A percentile compares a stretch with the other conserved stretches of the same genome.
These are phyloP conservation scores for Imbricaverruca yamaguchii DNA, from an alignment of 2,888 invertebrate species.

Conservation along the genomic window DNA sequence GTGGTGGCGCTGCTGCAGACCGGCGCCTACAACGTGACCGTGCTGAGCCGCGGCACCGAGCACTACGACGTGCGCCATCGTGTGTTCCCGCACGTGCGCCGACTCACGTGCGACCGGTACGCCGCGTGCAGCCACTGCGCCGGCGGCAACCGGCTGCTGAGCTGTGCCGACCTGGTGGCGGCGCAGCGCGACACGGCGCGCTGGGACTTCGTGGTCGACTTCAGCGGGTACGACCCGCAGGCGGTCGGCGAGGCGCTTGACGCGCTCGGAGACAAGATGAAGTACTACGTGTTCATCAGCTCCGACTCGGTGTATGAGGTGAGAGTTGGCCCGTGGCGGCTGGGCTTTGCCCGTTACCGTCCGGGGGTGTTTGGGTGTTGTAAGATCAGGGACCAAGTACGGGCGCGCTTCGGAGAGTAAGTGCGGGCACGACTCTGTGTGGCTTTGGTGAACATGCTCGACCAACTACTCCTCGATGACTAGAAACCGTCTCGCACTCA, in stretches of 20 bases:
- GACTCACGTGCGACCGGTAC: conserved; percentile 41
- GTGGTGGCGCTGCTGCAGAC: conserved; percentile 39
- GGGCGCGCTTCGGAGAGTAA: not conserved
- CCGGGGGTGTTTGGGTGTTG: not conserved
- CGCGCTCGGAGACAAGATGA: conserved; percentile 38
- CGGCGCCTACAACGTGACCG: conserved; percentile 38
- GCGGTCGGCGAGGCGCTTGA: conserved; percentile 37
- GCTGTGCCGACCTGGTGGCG: not conserved
- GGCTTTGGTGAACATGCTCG: not conserved
- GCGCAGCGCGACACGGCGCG: conserved; percentile 22
- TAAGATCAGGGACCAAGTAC: not conserved
- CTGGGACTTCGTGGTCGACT: conserved; percentile 45
- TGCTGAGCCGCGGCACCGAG: conserved; percentile 45
- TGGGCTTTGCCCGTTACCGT: too few relatives aligned
- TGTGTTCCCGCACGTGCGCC: conserved; percentile 36
- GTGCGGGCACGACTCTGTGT: not conserved
- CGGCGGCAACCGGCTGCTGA: conserved; percentile 26
- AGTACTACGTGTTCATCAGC: conserved; percentile 44
- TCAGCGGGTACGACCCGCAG: conserved; percentile 42
- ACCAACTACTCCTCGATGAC: not conserved
- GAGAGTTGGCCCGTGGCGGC: not conserved
- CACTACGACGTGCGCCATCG: conserved; percentile 42
- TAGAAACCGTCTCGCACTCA: not conserved
- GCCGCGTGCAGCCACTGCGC: conserved; percentile 29
- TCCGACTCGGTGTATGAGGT: conserved; percentile 46